Percentiles rank a stretch among this genome's conserved stretches.
Evolutionary conservation across 2,888 invertebrate species (phyloP).

Genomic region (Lapara coniferarum): DNA sequence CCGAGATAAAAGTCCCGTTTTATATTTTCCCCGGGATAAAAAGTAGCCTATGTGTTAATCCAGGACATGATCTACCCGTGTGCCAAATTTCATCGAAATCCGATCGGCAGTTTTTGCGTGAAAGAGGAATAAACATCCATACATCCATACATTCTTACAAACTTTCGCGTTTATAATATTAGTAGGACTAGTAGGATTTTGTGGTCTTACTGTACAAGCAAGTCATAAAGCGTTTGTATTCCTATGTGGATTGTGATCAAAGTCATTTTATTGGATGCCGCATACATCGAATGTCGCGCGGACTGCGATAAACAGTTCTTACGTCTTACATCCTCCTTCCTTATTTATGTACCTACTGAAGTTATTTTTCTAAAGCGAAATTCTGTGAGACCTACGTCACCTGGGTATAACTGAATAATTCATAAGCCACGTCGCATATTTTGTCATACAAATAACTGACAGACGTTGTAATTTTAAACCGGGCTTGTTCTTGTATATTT

Average conservation of each 20-base stretch:
- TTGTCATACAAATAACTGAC: conserved; percentile 55
- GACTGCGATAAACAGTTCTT: conserved; percentile 60
- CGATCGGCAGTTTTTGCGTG: no score
- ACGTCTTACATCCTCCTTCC: conserved; percentile 49
- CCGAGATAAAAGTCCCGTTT: no score
- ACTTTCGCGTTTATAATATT: no score
- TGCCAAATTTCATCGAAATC: no score
- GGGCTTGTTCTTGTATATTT: conserved; percentile 25
- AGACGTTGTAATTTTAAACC: conserved; percentile 49
- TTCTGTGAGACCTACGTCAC: conserved; percentile 45
- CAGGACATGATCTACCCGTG: no score
- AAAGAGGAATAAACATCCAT: no score
- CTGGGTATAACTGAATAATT: conserved; percentile 55
- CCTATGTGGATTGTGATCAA: conserved; percentile 40
- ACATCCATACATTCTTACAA: no score
- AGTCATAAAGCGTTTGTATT: background rate
- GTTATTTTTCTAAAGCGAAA: conserved; percentile 41
- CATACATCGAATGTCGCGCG: conserved; percentile 43
- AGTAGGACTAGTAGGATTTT: no score
- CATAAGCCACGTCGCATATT: conserved; percentile 52
- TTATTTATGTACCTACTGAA: conserved; percentile 43
- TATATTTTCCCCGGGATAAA: no score
- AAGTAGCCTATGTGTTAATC: no score
- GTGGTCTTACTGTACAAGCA: background rate
- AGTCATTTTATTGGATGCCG: conserved; percentile 57